Base-by-base conservation (phyloP, 2,888 invertebrate genomes). In the Hyalella azteca region DNA sequence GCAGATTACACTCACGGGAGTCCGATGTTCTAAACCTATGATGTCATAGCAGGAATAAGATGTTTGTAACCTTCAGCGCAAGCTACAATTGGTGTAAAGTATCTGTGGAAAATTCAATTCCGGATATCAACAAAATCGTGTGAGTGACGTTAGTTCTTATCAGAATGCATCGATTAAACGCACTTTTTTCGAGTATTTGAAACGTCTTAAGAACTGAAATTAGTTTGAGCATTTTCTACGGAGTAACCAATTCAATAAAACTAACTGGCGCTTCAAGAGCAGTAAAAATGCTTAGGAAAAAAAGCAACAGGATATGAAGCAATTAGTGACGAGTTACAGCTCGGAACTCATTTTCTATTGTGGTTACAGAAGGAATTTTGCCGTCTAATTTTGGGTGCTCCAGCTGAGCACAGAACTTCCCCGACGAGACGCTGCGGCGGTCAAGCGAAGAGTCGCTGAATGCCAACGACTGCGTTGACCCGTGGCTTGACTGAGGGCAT, bases 371-470 rank as follows among this genome's bases (percentile, higher is more conserved):
- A 11, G 75, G 75, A 15, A 75, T 45, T 11, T 45, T 75, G 40
- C 15, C 75, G 75, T 75, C 45, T 11, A 75, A 19, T 3, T 75
- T 45, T 5, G 75, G 75, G 5, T 75, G 75, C 22, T 75, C 75
- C 9, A 75, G 45, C 45, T 75, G 3, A 0, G 75, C 40, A 26
- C 41, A 45, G 22, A 75, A 75, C 75, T 75, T 75, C 7, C 80
- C 39, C 4, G 81, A 83, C 7, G 79, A 73, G 32, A 80, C 79
- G 73, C 81, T 80, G 13, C 81, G 66, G 15, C 83, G 78, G 66
- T 83, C 83, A 32, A 83, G 75, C 15, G 83, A 83, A 11, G 83
- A 77, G 50, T 83, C 83, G 41, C 83, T 83, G 80, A 83, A 83
- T 15, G 83, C 83, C 60, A 83, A 59, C n/a, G 81, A 81, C 59